A percentile compares a stretch with the other conserved stretches of the same genome.
Evolutionary conservation across 1,140 invertebrate genomes (phyloP).

Genomic region (Drosophila varians): DNA sequence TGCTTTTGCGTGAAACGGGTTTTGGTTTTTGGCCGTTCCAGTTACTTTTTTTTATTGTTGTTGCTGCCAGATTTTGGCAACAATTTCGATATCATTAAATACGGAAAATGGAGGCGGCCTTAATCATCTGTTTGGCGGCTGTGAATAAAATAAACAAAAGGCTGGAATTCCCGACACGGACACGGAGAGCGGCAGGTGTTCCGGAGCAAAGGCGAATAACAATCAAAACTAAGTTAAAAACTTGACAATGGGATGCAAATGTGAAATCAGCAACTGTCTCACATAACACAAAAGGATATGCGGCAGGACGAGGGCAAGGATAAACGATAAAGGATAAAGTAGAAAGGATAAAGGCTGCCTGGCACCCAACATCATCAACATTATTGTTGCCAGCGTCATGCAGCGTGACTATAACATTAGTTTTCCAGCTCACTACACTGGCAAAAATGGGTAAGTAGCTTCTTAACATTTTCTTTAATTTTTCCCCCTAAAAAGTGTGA

Average conservation of each 20-base stretch:
- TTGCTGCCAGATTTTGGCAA: background rate
- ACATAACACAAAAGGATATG: constrained; percentile 6
- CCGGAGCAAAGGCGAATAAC: constrained; percentile 1
- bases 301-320: background rate
- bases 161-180: background rate
- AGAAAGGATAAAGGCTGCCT: background rate
- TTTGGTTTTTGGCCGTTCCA: too few relatives aligned
- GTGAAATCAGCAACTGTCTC: constrained; percentile 45
- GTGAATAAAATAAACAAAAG: constrained; percentile 11
- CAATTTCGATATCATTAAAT: background rate
- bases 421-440: constrained; percentile 20
- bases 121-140: constrained; percentile 35
- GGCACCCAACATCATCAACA: constrained; percentile 46
- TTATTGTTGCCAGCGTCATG: constrained; percentile 68
- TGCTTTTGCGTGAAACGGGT: too few relatives aligned
- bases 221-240: constrained; percentile 17
- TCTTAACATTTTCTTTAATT: too few relatives aligned
- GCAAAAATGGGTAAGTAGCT: background rate
- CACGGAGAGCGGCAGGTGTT: constrained; percentile 14
- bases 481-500: background rate
- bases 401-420: constrained; percentile 73
- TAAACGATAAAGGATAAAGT: background rate
- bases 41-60: too few relatives aligned
- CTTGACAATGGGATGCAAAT: constrained; percentile 60
- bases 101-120: too few relatives aligned